Evolutionary conservation across 2,113 vertebrate genomes (phyloP).

Genomic region (Papio anubis): DNA sequence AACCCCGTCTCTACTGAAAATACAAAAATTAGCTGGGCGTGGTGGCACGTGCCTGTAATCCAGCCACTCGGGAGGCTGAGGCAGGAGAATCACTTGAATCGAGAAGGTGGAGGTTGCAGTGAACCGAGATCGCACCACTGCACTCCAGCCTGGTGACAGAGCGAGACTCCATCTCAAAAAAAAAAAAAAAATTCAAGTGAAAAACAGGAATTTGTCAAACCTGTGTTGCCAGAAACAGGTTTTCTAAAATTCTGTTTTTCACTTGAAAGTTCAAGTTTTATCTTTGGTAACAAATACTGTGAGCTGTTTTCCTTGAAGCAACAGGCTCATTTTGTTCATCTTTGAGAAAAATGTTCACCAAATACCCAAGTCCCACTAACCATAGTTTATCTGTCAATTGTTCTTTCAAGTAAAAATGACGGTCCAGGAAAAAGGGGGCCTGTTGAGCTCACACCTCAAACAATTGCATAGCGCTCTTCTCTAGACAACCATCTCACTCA

Average conservation of each 20-base stretch:
- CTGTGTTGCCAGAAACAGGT: background rate
- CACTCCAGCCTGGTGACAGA: too few relatives aligned
- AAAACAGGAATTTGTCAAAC: too few relatives aligned
- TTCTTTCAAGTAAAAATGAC: conserved; percentile 25
- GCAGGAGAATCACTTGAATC: too few relatives aligned
- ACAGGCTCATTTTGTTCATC: background rate
- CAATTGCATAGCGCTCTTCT: background rate
- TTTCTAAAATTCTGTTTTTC: conserved; percentile 45
- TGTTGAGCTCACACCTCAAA: background rate
- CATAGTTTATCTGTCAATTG: background rate
- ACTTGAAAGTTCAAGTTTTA: conserved; percentile 53
- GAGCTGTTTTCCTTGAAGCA: conserved; percentile 49
- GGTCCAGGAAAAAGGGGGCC: background rate
- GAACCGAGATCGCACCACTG: too few relatives aligned
- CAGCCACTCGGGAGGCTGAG: too few relatives aligned
- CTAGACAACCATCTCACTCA: background rate
- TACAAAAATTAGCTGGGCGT: too few relatives aligned
- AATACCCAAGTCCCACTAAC: background rate
- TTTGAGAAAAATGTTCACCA: conserved; percentile 46
- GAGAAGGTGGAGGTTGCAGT: too few relatives aligned
- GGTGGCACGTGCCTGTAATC: too few relatives aligned
- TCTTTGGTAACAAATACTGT: conserved; percentile 38
- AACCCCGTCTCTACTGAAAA: too few relatives aligned
- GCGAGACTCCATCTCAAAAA: too few relatives aligned
- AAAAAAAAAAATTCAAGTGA: too few relatives aligned